A percentile compares a stretch with the other conserved stretches of the same genome.
phyloP scores from a whole-genome alignment of 2,113 vertebrate species.

The Xiphorhynchus elegans region DNA sequence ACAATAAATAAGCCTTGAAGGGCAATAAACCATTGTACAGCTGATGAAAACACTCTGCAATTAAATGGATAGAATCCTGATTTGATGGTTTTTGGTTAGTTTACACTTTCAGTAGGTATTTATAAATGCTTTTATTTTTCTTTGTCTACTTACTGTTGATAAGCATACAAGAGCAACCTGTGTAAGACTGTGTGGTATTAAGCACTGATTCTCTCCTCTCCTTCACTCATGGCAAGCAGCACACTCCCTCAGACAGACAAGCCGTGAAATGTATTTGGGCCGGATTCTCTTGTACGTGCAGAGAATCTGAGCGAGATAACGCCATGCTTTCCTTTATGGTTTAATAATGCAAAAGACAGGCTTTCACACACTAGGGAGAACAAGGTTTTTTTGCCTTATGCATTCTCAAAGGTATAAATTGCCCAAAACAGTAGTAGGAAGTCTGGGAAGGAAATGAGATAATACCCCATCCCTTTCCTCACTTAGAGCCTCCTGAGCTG shows the following conservation, averaged over 20 bases:
- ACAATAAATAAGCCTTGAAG: slow-evolving; percentile 37
- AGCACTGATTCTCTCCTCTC: slow-evolving; percentile 45
- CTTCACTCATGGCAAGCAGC: not conserved
- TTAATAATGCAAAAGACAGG: slow-evolving; percentile 55
- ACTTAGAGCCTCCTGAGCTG: not conserved
- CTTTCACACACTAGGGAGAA: slow-evolving; percentile 37
- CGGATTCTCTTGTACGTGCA: slow-evolving; percentile 19
- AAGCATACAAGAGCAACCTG: slow-evolving; percentile 18
- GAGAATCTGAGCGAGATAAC: not conserved
- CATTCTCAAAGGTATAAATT: slow-evolving; percentile 66
- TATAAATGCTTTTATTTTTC: slow-evolving; percentile 16
- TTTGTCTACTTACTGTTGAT: slow-evolving; percentile 5
- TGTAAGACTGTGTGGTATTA: not conserved
- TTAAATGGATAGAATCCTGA: slow-evolving; percentile 31
- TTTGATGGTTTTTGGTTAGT: not conserved
- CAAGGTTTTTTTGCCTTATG: slow-evolving; percentile 46
- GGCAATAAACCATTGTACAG: not conserved
- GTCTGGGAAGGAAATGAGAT: slow-evolving; percentile 66
- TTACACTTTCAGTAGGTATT: slow-evolving; percentile 2
- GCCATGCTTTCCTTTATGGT: not conserved
- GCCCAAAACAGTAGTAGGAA: slow-evolving; percentile 65
- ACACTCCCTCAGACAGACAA: slow-evolving; percentile 48
- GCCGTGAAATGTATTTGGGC: slow-evolving; percentile 47
- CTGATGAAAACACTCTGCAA: not conserved
- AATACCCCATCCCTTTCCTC: slow-evolving; percentile 63